Conservation (phyloP, 2,797 vertebrate species). For the Pseudopleuronectes americanus region DNA sequence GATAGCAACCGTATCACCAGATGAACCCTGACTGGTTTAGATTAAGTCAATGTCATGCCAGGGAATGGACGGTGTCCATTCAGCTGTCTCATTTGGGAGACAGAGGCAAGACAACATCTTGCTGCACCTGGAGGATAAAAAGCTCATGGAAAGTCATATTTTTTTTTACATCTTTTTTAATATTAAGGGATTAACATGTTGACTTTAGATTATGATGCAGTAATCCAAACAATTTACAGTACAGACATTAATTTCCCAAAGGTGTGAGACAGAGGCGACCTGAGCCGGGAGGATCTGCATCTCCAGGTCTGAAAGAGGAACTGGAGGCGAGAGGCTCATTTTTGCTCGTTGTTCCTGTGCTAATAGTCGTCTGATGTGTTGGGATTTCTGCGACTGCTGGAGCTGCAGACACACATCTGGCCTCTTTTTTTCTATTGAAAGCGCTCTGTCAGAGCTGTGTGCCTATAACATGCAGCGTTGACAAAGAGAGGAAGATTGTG, state of each 20-base stretch:
- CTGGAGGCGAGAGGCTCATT: conserved; percentile 35
- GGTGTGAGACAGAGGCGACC: conserved; percentile 36
- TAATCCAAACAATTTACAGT: conserved; percentile 65
- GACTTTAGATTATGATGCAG: conserved; percentile 53
- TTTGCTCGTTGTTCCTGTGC: conserved; percentile 36
- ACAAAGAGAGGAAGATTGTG: conserved; percentile 9
- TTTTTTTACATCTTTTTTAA: conserved; percentile 8
- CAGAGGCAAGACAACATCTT: conserved; percentile 36
- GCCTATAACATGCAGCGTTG: not conserved
- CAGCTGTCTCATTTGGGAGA: conserved; percentile 52
- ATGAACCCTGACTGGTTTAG: conserved; percentile 58
- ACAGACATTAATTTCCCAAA: conserved; percentile 54
- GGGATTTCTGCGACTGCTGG: conserved; percentile 37
- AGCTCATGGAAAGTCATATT: conserved; percentile 42
- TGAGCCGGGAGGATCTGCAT: conserved; percentile 15
- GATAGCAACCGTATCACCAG: conserved; percentile 58
- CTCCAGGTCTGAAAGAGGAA: conserved; percentile 9
- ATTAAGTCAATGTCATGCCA: conserved; percentile 67
- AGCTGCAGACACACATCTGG: conserved; percentile 30
- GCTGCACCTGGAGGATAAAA: conserved; percentile 26
- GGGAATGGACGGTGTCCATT: conserved; percentile 55
- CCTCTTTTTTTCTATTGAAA: conserved; percentile 14
- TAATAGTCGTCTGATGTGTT: conserved; percentile 13
- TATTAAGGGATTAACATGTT: conserved; percentile 37
- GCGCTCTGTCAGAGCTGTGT: conserved; percentile 8